phyloP scores from a whole-genome alignment of 2,113 vertebrate genomes.

The Physeter macrocephalus region DNA sequence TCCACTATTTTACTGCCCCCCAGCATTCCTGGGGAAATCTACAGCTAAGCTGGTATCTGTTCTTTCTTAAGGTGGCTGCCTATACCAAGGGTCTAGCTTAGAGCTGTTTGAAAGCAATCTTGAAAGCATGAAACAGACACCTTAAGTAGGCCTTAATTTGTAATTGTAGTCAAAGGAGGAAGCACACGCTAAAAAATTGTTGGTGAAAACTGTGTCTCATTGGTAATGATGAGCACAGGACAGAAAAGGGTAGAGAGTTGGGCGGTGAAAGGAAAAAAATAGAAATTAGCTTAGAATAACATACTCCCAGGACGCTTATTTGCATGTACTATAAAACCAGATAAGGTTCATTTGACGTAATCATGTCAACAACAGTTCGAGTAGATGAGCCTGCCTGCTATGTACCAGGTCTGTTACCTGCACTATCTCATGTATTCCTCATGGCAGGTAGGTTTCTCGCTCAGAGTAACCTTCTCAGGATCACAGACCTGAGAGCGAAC shows the following conservation, averaged over 20 bases:
- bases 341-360: neutral
- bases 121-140: neutral
- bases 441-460: neutral
- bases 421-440: neutral
- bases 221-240: neutral
- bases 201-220: neutral
- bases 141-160: neutral
- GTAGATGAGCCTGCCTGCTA: neutral
- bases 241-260: neutral
- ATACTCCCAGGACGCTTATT: neutral
- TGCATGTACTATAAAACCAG: neutral
- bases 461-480: neutral
- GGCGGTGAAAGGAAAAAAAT: neutral
- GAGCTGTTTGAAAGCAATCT: neutral
- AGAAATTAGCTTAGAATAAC: neutral
- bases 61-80: neutral
- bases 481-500: neutral
- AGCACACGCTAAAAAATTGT: neutral
- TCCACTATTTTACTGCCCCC: neutral
- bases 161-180: neutral
- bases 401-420: neutral
- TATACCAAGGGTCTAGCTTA: neutral
- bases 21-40: neutral
- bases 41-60: neutral
- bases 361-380: neutral